Base-by-base conservation (phyloP, 2,797 vertebrate genomes). In the Muscicapa comitata region DNA sequence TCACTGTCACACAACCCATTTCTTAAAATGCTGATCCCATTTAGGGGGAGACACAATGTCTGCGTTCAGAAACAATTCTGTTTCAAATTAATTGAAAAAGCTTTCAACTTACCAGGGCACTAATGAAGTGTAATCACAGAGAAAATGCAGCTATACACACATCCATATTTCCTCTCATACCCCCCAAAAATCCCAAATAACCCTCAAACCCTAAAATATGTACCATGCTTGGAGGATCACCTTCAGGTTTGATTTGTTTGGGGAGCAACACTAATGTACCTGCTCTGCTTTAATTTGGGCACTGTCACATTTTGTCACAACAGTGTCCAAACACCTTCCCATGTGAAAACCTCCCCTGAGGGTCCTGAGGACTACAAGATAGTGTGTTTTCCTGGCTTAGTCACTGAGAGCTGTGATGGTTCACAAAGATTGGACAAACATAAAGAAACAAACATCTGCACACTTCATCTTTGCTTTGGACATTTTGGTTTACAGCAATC, bases 91-190 rank as follows among this genome's bases (percentile, higher is more conserved):
- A 45, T 23, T 67, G 14, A 24, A 87, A 91, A 89, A 37, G 7
- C 14, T 86, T 75, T 92, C 25, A 58, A 9, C 3, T n/a, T 63
- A 48, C 17, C 31, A 72, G n/a, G 13, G 11, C 16, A 7, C 48
- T 71, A 80, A 38, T 4, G 17, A 77, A 61, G 28, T 3, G 25
- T 8, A 62, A 55, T 9, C 31, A 47, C 37, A 57, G 47, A 78
- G 38, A 68, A 83, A 81, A 84, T 4, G 6, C 16, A 95, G 38
- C 40, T 61, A 4, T 3, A 48, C 7, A 48, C 31, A 42, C 9
- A 23, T 7, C 21, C 26, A 61, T 3, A 1, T 24, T 16, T 13
- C 6, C 38, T 38, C 9, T 17, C 10, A 17, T 4, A 5, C 2
- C 4, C 5, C 10, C 4, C 9, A 35, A 61, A 54, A 16, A 21